A percentile compares a stretch with the other conserved stretches of the same genome.
These are phyloP conservation scores for Drosophila miranda DNA, from an alignment of 1,140 invertebrate genomes.

Conservation along the genomic window DNA sequence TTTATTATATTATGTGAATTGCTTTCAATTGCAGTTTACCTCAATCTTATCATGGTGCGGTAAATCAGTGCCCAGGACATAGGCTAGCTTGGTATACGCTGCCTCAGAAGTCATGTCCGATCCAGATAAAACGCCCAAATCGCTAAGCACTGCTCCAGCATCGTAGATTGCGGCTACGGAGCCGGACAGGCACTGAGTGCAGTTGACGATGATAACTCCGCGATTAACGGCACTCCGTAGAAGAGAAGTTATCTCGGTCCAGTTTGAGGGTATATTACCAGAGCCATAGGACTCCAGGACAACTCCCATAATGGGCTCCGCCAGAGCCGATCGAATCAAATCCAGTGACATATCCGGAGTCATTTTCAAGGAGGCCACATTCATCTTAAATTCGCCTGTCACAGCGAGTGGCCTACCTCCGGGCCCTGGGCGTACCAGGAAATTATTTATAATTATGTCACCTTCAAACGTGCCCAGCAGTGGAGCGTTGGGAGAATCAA, in stretches of 20 bases:
- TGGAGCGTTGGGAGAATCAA: slow-evolving; percentile 93
- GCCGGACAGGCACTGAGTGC: slow-evolving; percentile 93
- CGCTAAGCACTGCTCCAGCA: slow-evolving; percentile 87
- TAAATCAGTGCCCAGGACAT: slow-evolving; percentile 92
- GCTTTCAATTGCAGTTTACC: slow-evolving; percentile 28
- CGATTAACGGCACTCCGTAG: slow-evolving; percentile 88
- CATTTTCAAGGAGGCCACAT: slow-evolving; percentile 93
- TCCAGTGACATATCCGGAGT: slow-evolving; percentile 94
- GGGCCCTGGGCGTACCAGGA: slow-evolving; percentile 88
- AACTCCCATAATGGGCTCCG: slow-evolving; percentile 92
- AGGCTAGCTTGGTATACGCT: slow-evolving; percentile 94
- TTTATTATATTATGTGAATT: background rate
- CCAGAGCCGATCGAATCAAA: slow-evolving; percentile 90
- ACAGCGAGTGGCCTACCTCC: slow-evolving; percentile 90
- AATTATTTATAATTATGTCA: slow-evolving; percentile 89
- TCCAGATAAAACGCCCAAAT: slow-evolving; percentile 92
- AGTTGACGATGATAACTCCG: slow-evolving; percentile 96
- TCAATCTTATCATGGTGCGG: slow-evolving; percentile 87
- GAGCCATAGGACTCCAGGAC: slow-evolving; percentile 96
- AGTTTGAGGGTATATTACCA: slow-evolving; percentile 94
- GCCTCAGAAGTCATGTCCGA: slow-evolving; percentile 98
- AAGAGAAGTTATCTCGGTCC: slow-evolving; percentile 91
- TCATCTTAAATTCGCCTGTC: slow-evolving; percentile 88
- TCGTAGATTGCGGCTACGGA: slow-evolving; percentile 91
- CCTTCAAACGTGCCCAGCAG: slow-evolving; percentile 93